Evolutionary conservation across 2,797 vertebrate species (phyloP), one percentile per base, ranked within the genome.

Genomic region (Gymnocypris eckloni): DNA sequence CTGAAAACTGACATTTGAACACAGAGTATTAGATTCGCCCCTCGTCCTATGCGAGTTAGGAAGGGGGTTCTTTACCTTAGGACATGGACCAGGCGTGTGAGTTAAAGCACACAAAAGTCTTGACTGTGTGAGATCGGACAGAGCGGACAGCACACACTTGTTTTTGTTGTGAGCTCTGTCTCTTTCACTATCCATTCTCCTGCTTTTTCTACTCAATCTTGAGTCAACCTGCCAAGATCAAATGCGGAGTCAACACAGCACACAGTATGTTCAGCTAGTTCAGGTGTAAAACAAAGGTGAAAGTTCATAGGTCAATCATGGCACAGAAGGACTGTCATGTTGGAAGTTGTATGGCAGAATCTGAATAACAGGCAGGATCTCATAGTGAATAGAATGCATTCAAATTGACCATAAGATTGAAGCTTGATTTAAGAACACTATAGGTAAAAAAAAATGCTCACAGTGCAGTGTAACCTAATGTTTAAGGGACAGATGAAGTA

Each of bases 221-320:
- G 94, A 94, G 94, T 92, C 94, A 96, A 96, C 95, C 96, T 96
- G 95, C 94, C 94, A 95, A 92, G 92, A 96, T 96, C 94, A 96
- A 96, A 96, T 91, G 94, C 81, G 93, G 91, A 93, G 95, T 96
- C 94, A 96, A 95, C 92, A 95, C 86, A 96, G 94, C 93, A 94
- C 91, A 89, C 79, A 90, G 87, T 93, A 95, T 88, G 92, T 92
- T 94, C 86, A 95, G 79, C 91, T 93, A 22, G 70, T 89, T 89
- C 84, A 88, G 83, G 86, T 82, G 86, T 69, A 87, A 85, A 86
- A 72, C 52, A 85, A 84, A 86, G 73, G 59, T 87, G 69, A 89
- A 87, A 87, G 73, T 77, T 86, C 80, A 87, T 48, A 88, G 61
- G 86, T 89, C 88, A 90, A 83, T 86, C 87, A 87, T 71, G 83